Base-by-base conservation (phyloP, 2,113 vertebrate genomes). In the Pimephales promelas region DNA sequence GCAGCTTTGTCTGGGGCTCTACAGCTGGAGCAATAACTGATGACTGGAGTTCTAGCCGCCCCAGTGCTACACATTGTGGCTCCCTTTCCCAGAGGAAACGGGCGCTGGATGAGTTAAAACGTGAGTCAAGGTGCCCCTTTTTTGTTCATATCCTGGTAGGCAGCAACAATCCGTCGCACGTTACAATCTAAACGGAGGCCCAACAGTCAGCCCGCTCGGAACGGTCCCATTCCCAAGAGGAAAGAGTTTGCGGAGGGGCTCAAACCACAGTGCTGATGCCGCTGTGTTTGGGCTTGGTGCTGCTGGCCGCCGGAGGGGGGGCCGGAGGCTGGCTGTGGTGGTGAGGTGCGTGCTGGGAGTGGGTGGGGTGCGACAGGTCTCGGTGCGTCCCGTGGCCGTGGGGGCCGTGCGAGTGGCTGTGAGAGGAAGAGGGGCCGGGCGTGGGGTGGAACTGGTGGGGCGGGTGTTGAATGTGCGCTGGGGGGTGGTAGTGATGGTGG, bases 211-310 rank as follows among this genome's bases (percentile, higher is more conserved):
- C 75, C 31, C 68, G 59, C 86, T 73, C 72, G 71, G 77, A n/a
- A 87, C 34, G 11, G 54, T 52, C 64, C 47, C 79, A 28, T 45
- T 34, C 40, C 54, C 71, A 9, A 75, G 56, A 79, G 72, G 59
- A 79, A 45, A 64, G 79, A n/a, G 47, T 70, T 24, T 0, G 10
- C 0, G 1, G 3, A 79, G 80, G 72, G 56, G 73, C 68, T 93
- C 88, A 99, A 90, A 99, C 97, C 89, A 98, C 94, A 28, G 97
- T 99, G 93, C 97, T 99, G 93, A 99, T 98, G 90, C 97, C 97
- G 0, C 97, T 98, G 94, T 98, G 96, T 88, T 98, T 98, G 92
- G 96, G 92, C 92, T 99, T 99, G 86, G 94, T 90, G 94, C 95
- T 94, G 91, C 94, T 86, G 45, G 90, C 76, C 0, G 88, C 81